Base-by-base conservation (phyloP, 2,797 vertebrate genomes). In the Tragelaphus oryx region DNA sequence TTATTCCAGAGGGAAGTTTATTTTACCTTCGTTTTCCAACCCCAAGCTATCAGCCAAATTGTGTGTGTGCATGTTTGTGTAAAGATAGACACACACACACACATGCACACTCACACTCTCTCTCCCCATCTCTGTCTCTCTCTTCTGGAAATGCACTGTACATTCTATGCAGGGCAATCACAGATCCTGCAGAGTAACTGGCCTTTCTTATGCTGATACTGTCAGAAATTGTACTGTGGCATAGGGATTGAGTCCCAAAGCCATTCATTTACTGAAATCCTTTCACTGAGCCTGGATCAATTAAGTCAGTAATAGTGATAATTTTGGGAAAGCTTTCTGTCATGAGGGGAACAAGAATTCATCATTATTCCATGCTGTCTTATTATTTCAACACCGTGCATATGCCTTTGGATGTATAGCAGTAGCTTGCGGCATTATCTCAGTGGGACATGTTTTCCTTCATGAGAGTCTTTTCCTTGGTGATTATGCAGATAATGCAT, bases 241-340 rank as follows among this genome's bases (percentile, higher is more conserved):
- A 71, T 68, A 81, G 54, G 75, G 80, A 95, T 44, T 41, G 94
- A 65, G 62, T 95, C 86, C 76, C 92, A 95, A 96, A 96, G 95
- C 89, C 83, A 95, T 93, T 76, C 78, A 92, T 97, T 96, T 97
- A 76, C 93, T 20, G 8, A 86, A 87, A 92, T 84, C 60, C 18
- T 86, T 62, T 92, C 37, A n/a, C 60, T 82, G 83, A 89, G 74
- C 89, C 46, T 95, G 92, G 91, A 68, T 97, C 54, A 14, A 84
- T 94, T 82, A 94, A 24, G 8, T 3, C 78, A 44, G 79, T 94
- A 83, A 76, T 65, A 80, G 28, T 93, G 94, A 89, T 0, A 5
- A 81, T 96, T 89, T 97, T 33, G 41, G 91, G 26, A 96, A 97
- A 97, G 91, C 57, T 92, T 97, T 95, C 81, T 92, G 65, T 96